Evolutionary conservation across 1,140 invertebrate species (phyloP), one percentile per base, ranked within the genome.

Genomic region (Neodiprion virginianus): DNA sequence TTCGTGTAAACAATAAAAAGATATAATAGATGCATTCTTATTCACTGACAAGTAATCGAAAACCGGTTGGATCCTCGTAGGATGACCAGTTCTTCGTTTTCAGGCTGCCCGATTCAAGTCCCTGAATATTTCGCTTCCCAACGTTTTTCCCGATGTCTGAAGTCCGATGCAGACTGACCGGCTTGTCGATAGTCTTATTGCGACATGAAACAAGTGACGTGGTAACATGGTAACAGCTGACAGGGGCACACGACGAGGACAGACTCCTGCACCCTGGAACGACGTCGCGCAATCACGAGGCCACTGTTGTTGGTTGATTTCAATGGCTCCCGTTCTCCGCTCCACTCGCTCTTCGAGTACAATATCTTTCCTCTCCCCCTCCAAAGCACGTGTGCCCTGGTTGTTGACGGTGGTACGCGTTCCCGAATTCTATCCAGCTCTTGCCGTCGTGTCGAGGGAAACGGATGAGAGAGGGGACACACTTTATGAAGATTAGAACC

Each of bases 191-290:
- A 40, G 28, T 40, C 28, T 3, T 40, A 40, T 40, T 40, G 28
- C 28, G 2, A 40, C 2, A 5, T 40, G 28, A 40, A 40, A 40
- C 28, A 3, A 40, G 28, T 5, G 28, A 47, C 79, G 78, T 81
- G 53, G n/a, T 83, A 83, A 83, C 83, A 83, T 83, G 79, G 81
- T 78, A 84, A 82, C 82, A 84, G 82, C 82, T 83, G 82, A 84
- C 81, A 83, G 77, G 83, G 81, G 80, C 81, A 82, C 78, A 81
- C 77, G 81, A 69, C 75, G 73, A 77, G 74, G 71, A 78, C 5
- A n/a, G 11, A 73, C 81, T 79, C 53, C 28, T 79, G 80, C 83
- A 83, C 28, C 28, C 28, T 40, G 28, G 28, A 40, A 40, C 2
- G 2, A 40, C 28, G 28, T 40, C 5, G 28, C 5, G 81, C 83